Conservation (phyloP, 2,797 vertebrate genomes). For the Trematomus bernacchii region DNA sequence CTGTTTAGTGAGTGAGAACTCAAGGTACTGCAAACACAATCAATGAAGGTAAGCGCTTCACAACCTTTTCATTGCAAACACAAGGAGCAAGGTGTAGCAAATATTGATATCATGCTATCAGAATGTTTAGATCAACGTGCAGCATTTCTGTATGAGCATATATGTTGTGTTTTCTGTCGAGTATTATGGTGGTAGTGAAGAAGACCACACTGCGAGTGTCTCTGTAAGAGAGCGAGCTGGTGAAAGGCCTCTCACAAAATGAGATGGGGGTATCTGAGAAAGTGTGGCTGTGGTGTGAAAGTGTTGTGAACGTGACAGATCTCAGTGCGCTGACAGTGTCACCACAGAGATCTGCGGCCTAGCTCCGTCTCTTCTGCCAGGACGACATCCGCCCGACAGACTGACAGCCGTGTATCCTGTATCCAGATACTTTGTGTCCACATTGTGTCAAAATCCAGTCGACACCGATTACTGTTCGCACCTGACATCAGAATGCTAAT, state of each 20-base stretch:
- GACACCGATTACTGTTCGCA: slow-evolving; percentile 10
- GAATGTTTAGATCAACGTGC: too few species aligned
- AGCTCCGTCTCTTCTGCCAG: slow-evolving; percentile 33
- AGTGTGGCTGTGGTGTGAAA: slow-evolving; percentile 71
- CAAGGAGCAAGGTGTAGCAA: too few species aligned
- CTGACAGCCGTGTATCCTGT: slow-evolving; percentile 7
- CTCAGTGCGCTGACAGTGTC: slow-evolving; percentile 64
- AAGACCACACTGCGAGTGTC: neutral
- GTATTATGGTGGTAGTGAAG: neutral
- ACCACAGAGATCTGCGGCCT: slow-evolving; percentile 27
- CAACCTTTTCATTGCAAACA: too few species aligned
- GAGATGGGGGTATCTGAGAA: slow-evolving; percentile 62
- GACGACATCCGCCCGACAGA: slow-evolving; percentile 9
- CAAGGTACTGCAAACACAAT: too few species aligned
- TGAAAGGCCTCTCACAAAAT: slow-evolving; percentile 49
- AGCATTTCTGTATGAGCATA: too few species aligned
- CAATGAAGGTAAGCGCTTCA: too few species aligned
- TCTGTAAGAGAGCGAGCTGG: slow-evolving; percentile 19
- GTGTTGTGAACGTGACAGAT: slow-evolving; percentile 62
- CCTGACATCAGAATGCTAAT: neutral
- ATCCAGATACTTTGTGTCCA: slow-evolving; percentile 2
- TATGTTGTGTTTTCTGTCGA: neutral
- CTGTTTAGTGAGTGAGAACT: too few species aligned
- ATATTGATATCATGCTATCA: too few species aligned
- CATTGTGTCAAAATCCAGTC: slow-evolving; percentile 6